These are phyloP conservation scores for Urocynchramus pylzowi DNA, from an alignment of 2,113 vertebrate genomes.

Conservation along the genomic window DNA sequence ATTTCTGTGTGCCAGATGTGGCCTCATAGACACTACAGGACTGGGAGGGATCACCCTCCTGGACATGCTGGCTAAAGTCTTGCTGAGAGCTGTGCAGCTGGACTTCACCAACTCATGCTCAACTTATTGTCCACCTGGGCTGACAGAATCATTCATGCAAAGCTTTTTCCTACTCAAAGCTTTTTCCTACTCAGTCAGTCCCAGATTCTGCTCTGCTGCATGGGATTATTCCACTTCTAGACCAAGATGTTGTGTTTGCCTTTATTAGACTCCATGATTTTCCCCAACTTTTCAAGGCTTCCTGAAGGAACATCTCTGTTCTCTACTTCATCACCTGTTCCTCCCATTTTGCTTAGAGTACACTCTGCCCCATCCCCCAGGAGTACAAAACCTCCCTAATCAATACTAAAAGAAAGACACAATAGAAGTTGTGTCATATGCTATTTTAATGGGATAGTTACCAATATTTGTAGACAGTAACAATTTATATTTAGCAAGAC, in stretches of 20 bases:
- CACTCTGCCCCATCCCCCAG: background rate
- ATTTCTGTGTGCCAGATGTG: background rate
- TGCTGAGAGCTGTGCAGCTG: background rate
- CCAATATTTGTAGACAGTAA: background rate
- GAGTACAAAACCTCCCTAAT: background rate
- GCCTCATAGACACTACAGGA: background rate
- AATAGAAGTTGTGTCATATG: background rate
- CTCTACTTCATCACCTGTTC: background rate
- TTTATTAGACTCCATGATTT: background rate
- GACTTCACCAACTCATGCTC: background rate
- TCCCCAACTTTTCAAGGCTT: background rate
- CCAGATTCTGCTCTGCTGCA: background rate
- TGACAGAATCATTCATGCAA: background rate
- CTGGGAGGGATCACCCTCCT: background rate
- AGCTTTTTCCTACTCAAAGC: no score
- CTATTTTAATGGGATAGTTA: background rate
- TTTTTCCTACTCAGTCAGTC: background rate
- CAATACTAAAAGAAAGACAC: background rate
- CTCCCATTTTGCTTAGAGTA: background rate
- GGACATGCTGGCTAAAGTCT: background rate
- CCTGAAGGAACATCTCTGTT: background rate
- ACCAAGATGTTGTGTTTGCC: background rate
- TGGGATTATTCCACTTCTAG: rapidly evolving
- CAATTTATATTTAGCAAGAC: background rate
- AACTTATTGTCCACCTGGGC: background rate